These are phyloP conservation scores for Geopemphigus sp. DNA, from an alignment of 1,140 invertebrate genomes.

Conservation along the genomic window DNA sequence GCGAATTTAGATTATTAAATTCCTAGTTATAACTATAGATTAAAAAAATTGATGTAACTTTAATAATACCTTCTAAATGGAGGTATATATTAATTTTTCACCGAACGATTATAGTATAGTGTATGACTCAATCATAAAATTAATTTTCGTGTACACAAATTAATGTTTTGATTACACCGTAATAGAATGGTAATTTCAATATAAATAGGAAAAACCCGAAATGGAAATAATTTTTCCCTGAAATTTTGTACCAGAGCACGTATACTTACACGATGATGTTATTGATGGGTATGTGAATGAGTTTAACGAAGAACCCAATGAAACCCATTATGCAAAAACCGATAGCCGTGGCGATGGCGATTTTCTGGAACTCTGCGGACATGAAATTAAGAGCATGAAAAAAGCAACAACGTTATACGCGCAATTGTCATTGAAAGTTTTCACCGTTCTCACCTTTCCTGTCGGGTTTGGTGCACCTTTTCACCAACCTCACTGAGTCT, in stretches of 20 bases:
- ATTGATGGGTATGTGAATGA: slow-evolving; percentile 99
- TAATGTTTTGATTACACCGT: too few relatives aligned
- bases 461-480: slow-evolving; percentile 99
- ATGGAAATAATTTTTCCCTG: not conserved
- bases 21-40: too few relatives aligned
- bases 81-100: too few relatives aligned
- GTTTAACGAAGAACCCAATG: slow-evolving; percentile 99
- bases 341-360: slow-evolving; percentile 98
- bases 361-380: slow-evolving; percentile 96
- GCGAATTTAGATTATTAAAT: too few relatives aligned
- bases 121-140: too few relatives aligned
- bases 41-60: too few relatives aligned
- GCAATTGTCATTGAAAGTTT: slow-evolving; percentile 51
- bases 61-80: too few relatives aligned
- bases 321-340: slow-evolving; percentile 99
- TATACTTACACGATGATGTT: slow-evolving; percentile 92
- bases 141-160: too few relatives aligned
- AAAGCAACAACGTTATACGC: too few relatives aligned
- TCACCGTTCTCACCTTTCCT: slow-evolving; percentile 74
- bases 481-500: slow-evolving; percentile 94
- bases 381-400: slow-evolving; percentile 44
- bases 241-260: not conserved
- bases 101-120: too few relatives aligned
- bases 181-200: too few relatives aligned
- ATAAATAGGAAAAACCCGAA: too few relatives aligned